Evolutionary conservation across 2,797 vertebrate genomes (phyloP).

Genomic region (Peromyscus aztecus): DNA sequence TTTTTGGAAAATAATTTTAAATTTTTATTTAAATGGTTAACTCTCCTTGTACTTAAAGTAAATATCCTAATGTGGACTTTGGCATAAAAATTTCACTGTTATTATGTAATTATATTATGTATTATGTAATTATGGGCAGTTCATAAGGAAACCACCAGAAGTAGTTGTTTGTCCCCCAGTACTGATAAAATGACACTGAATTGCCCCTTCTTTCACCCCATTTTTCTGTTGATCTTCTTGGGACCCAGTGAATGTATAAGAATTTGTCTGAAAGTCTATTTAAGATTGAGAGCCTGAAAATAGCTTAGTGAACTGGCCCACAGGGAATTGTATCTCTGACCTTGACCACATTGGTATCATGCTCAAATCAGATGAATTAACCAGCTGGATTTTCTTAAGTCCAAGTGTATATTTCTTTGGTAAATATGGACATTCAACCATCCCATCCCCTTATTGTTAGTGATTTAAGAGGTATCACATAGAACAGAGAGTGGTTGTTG

Average conservation of each 20-base stretch:
- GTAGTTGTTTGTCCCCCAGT: constrained; percentile 24
- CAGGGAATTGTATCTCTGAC: too few species aligned
- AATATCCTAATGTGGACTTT: not conserved
- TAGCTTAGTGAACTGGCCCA: constrained; percentile 57
- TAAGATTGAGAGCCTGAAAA: constrained; percentile 68
- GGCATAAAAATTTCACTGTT: not conserved
- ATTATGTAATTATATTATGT: not conserved
- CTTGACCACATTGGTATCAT: too few species aligned
- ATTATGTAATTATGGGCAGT: not conserved
- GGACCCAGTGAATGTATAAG: constrained; percentile 4
- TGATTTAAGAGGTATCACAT: constrained; percentile 1
- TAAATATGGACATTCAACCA: constrained; percentile 60
- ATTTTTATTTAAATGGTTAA: constrained; percentile 24
- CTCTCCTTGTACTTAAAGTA: constrained; percentile 29
- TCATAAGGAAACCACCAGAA: constrained; percentile 15
- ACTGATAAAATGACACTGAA: constrained; percentile 20
- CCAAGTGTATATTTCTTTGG: constrained; percentile 66
- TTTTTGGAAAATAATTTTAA: constrained; percentile 48
- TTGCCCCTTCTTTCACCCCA: constrained; percentile 14
- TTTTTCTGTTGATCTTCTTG: constrained; percentile 27
- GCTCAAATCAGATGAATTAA: constrained; percentile 48
- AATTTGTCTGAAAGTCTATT: constrained; percentile 61
- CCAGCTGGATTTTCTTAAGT: constrained; percentile 74
- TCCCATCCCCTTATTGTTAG: not conserved
- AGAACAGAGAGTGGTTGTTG: not conserved